Evolutionary conservation across 2,888 invertebrate species (phyloP), one percentile per base, ranked within the genome.

Genomic region (Eupeodes latifasciatus): DNA sequence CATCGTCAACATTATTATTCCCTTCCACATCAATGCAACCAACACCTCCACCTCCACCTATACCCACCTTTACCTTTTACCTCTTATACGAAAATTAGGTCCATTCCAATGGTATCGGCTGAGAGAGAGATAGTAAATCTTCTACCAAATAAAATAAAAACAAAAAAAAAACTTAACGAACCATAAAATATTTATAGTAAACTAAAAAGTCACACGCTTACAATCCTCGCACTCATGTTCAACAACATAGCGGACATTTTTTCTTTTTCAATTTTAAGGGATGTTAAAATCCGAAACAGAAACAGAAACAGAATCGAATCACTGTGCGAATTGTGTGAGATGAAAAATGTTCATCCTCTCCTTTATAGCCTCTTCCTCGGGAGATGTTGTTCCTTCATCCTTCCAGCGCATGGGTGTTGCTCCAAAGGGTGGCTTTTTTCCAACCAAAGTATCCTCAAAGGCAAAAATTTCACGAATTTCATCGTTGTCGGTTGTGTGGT

Each of bases 401-500:
- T 88, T 88, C 88, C 88, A 88, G 88, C 88, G 88, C 88, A 88
- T 88, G 88, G 88, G 88, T 88, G 88, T 85, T 75, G 71, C 85
- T 85, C 64, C 53, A 74, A 81, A 85, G 85, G 81, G 85, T 88
- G 88, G 85, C 81, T 81, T 78, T 87, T 87, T 88, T 57, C 81
- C 44, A 74, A 67, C 57, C 61, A 81, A 84, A 72, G 67, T 87
- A 83, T 87, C 80, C 55, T 82, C 77, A 77, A 76, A 87, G 62
- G 83, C 84, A 88, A 85, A 92, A 91, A 92, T 92, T 91, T 92
- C 92, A 92, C 93, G 92, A 93, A 92, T 92, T 92, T 93, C 92
- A 91, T 92, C 92, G 93, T 91, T 92, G 92, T 92, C 92, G 93
- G 93, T 93, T 93, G 93, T 93, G 92, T 92, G 91, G 91, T 91